These are phyloP conservation scores for Heterochromis multidens DNA, from an alignment of 2,113 vertebrate species.

Conservation along the genomic window DNA sequence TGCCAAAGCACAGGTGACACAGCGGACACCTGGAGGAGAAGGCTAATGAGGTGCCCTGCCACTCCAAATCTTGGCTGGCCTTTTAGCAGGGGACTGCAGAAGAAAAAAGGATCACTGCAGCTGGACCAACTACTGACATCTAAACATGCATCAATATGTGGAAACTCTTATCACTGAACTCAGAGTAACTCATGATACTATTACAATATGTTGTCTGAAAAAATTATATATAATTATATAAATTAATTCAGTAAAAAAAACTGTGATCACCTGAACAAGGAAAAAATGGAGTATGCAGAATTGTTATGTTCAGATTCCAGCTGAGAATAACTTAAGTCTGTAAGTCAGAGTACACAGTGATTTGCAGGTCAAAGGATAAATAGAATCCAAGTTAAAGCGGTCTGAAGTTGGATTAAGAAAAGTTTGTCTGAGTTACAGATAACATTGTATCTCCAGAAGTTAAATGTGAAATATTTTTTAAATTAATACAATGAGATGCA, in stretches of 20 bases:
- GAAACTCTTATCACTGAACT: neutral
- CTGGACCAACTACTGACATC: neutral
- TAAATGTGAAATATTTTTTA: neutral
- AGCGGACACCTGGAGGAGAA: slow-evolving; percentile 5
- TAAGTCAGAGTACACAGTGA: neutral
- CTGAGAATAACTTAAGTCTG: too few species aligned
- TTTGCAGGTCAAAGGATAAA: neutral
- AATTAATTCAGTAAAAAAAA: too few species aligned
- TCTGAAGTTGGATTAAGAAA: neutral
- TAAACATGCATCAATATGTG: neutral
- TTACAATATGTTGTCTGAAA: neutral
- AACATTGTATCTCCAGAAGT: neutral
- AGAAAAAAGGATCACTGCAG: neutral
- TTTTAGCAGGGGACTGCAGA: slow-evolving; percentile 2
- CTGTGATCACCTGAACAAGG: neutral
- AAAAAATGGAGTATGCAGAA: neutral
- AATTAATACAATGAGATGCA: rapidly evolving
- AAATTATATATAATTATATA: too few species aligned
- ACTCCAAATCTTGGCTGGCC: slow-evolving; percentile 15
- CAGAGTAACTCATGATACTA: neutral
- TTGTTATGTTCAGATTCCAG: too few species aligned
- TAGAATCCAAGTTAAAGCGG: neutral
- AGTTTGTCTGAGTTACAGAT: neutral
- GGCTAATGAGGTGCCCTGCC: slow-evolving; percentile 43
- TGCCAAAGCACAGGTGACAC: slow-evolving; percentile 15